Base-by-base conservation (phyloP, 1,140 invertebrate genomes). In the Dendrolimus kikuchii region DNA sequence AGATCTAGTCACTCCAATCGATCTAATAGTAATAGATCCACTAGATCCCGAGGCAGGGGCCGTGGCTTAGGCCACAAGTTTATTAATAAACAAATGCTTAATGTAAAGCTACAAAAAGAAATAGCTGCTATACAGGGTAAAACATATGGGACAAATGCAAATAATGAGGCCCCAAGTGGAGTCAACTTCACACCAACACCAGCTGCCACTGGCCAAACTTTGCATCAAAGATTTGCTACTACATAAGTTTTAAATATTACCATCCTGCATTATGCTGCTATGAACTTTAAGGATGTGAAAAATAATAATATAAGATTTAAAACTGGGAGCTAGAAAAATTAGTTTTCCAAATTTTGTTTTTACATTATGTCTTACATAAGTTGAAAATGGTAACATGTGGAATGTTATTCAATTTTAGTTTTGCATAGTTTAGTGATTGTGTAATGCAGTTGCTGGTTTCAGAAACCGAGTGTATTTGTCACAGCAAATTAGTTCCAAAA, bases 101-200 rank as follows among this genome's bases (percentile, higher is more conserved):
- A 86, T 68, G 66, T 73, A n/a, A 77, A 72, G 61, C 58, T 86
- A 36, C 83, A 86, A 55, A 71, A 77, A 57, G 78, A 84, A 68
- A 86, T 86, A 55, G 83, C 83, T 55, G 75, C 71, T 51, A 74
- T 86, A 49, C 83, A 86, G 46, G 78, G 83, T 44, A 86, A 83
- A 68, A 66, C 54, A 51, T 74, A 68, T 65, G 68, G 69, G 5
- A 53, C 46, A 36, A 66, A 53, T 10, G 51, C 64, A 44, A 46
- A 50, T 23, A 49, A 37, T 43, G 80, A 80, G 38, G 38, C 66
- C n/a, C 77, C 76, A 6, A 50, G 62, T 63, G 81, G 78, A 38
- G 59, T 84, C 7, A 80, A 79, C 48, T 83, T 77, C 54, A 71
- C 75, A 38, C 78, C 81, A 39, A 82, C 79, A 48, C 83, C 83